Evolutionary conservation across 1,140 invertebrate species (phyloP).

Genomic region (Coelopa frigida): DNA sequence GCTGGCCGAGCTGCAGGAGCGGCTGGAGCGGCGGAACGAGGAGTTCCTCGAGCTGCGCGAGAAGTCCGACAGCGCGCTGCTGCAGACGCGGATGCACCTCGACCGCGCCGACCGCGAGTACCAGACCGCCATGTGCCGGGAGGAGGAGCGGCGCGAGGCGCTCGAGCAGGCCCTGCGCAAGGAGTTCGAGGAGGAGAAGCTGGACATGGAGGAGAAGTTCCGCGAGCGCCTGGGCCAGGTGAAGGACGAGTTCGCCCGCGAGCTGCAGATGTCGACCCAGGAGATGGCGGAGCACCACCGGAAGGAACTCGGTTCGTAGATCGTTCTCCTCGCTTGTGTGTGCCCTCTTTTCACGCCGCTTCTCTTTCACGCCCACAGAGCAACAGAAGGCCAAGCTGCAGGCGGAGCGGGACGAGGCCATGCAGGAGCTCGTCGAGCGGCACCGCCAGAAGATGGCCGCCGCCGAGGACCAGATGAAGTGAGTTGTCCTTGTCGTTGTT

Average conservation of each 20-base stretch:
- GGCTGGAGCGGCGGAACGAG: conserved; percentile 50
- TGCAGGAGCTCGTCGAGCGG: conserved; percentile 48
- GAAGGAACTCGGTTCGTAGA: conserved; percentile 56
- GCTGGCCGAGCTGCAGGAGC: conserved; percentile 51
- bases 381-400: conserved; percentile 49
- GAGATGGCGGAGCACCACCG: conserved; percentile 51
- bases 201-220: conserved; percentile 43
- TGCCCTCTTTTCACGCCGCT: background rate
- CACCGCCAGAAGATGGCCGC: conserved; percentile 48
- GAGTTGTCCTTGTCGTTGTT: conserved; percentile 23
- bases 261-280: conserved; percentile 44
- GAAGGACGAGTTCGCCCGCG: conserved; percentile 41
- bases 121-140: conserved; percentile 50
- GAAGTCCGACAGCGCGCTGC: conserved; percentile 35
- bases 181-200: conserved; percentile 35
- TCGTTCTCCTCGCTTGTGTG: background rate
- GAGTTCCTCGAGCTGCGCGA: conserved; percentile 36
- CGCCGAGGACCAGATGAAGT: conserved; percentile 45
- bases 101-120: conserved; percentile 44
- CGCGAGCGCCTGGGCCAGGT: conserved; percentile 37
- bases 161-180: conserved; percentile 24
- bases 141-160: conserved; percentile 48
- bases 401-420: conserved; percentile 49
- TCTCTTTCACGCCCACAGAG: too few species aligned
- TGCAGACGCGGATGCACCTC: conserved; percentile 44